phyloP scores from a whole-genome alignment of 30 jellyfish, hydroid and myxozoan species.

The Phacellophora camtschatica region DNA sequence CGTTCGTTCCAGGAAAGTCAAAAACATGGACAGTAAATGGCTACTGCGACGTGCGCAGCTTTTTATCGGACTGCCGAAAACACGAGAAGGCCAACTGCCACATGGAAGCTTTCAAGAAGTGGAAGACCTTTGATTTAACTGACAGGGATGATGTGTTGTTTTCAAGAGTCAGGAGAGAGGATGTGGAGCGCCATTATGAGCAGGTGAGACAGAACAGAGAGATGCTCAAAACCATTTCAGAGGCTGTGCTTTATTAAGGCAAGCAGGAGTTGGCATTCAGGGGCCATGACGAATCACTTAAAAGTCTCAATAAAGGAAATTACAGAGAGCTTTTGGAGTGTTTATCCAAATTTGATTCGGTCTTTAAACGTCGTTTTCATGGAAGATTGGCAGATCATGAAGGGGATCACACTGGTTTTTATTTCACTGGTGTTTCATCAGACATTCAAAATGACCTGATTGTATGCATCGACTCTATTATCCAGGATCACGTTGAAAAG shows the following conservation, averaged over 20 bases:
- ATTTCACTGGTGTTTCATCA: conserved; percentile 53
- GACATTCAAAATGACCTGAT: conserved; percentile 35
- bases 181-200: conserved; percentile 37
- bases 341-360: conserved; percentile 31
- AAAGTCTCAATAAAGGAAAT: conserved; percentile 14
- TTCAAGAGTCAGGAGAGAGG: conserved; percentile 51
- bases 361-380: conserved; percentile 36
- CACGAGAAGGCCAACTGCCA: no score
- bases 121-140: no score
- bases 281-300: conserved; percentile 39
- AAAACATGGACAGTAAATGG: no score
- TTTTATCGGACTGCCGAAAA: no score
- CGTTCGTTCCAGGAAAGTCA: no score
- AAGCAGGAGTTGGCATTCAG: conserved; percentile 32
- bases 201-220: conserved; percentile 38
- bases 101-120: no score
- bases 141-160: no score
- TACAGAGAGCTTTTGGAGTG: conserved; percentile 49
- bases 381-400: conserved; percentile 16
- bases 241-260: conserved; percentile 8
- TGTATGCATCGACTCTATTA: conserved; percentile 4
- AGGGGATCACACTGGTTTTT: background rate
- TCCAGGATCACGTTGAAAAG: conserved; percentile 14
- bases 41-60: no score
- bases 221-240: background rate